Evolutionary conservation across 2,113 vertebrate species (phyloP).

Genomic region (Psittacus erithacus): DNA sequence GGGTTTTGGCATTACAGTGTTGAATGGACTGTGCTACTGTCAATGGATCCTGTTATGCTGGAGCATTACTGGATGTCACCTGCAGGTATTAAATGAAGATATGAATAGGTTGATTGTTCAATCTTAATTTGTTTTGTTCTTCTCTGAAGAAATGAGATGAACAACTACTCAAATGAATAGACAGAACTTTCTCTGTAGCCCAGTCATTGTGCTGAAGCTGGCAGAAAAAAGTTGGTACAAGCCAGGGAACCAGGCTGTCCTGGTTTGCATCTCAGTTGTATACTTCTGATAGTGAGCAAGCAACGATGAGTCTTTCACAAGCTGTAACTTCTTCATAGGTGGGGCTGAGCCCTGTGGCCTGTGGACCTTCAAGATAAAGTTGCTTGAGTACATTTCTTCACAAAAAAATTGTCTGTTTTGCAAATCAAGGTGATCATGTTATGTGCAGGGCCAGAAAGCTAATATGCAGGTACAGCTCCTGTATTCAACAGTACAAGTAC

Average conservation of each 20-base stretch:
- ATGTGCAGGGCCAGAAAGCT: background rate
- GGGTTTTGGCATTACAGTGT: background rate
- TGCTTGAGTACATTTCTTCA: background rate
- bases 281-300: background rate
- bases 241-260: background rate
- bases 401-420: background rate
- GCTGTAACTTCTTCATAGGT: background rate
- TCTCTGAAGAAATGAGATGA: background rate
- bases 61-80: background rate
- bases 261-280: background rate
- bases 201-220: background rate
- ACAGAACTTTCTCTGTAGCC: background rate
- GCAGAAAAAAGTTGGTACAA: background rate
- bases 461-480: background rate
- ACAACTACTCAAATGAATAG: background rate
- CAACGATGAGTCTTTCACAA: background rate
- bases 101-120: background rate
- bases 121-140: background rate
- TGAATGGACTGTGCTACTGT: accelerated
- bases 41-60: background rate
- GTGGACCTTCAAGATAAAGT: background rate
- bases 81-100: background rate
- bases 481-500: background rate
- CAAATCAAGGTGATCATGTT: background rate
- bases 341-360: background rate